phyloP scores from a whole-genome alignment of 2,888 invertebrate genomes.

The Icerya purchasi region DNA sequence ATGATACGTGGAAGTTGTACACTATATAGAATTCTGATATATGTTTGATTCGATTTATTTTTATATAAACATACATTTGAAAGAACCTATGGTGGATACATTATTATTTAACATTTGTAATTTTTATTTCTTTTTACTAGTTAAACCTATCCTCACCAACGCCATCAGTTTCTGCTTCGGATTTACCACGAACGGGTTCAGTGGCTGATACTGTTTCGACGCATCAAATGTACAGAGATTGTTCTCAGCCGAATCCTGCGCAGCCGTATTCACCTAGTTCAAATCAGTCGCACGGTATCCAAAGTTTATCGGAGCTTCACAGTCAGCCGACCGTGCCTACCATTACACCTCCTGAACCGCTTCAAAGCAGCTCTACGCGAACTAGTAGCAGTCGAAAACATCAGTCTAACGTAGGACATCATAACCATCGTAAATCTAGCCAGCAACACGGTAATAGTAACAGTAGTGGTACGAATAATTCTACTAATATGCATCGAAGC shows the following conservation, averaged over 20 bases:
- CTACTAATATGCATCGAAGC: neutral
- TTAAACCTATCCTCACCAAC: too few species aligned
- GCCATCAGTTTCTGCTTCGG: too few species aligned
- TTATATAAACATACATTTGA: too few species aligned
- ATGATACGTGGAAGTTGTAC: too few species aligned
- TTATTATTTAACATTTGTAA: too few species aligned
- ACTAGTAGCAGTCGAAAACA: neutral
- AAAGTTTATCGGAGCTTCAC: neutral
- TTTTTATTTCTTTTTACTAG: too few species aligned
- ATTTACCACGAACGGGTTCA: too few species aligned
- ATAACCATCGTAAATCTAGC: neutral
- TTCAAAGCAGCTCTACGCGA: neutral
- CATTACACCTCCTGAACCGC: neutral
- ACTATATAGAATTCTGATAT: too few species aligned
- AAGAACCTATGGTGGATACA: too few species aligned
- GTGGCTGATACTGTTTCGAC: too few species aligned
- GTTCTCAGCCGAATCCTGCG: neutral
- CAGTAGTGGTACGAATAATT: neutral
- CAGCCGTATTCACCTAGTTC: neutral
- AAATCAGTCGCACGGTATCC: conserved; percentile 1
- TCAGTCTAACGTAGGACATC: neutral
- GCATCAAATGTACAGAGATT: conserved; percentile 8
- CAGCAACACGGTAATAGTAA: neutral
- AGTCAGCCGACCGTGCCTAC: neutral
- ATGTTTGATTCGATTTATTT: too few species aligned